Conservation (phyloP, 2,113 vertebrate genomes). For the Otocyon megalotis region DNA sequence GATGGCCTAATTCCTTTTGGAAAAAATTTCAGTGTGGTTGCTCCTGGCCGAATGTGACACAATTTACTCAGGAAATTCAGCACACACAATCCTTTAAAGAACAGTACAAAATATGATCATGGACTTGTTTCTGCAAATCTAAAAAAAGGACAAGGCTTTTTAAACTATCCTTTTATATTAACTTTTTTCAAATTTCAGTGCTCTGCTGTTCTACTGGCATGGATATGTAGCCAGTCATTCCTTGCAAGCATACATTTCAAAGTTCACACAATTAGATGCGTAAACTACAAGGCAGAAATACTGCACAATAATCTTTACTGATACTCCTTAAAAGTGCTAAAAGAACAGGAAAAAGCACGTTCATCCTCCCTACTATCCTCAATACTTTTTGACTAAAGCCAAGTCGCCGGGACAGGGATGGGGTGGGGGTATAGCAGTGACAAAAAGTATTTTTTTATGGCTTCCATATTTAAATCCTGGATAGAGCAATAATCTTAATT, state of each 20-base stretch:
- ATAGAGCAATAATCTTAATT: conserved; percentile 56
- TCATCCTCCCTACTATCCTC: background rate
- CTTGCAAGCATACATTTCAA: conserved; percentile 4
- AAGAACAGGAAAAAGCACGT: background rate
- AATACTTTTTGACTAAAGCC: conserved; percentile 5
- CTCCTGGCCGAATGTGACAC: conserved; percentile 60
- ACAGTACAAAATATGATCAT: conserved; percentile 55
- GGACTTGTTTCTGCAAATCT: conserved; percentile 56
- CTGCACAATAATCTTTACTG: background rate
- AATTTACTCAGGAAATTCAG: conserved; percentile 51
- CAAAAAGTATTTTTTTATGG: conserved; percentile 16
- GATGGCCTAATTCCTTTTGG: conserved; percentile 71
- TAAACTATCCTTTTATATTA: conserved; percentile 39
- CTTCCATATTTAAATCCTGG: conserved; percentile 56
- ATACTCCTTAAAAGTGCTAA: conserved; percentile 45
- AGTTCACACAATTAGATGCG: conserved; percentile 4
- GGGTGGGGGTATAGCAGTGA: background rate
- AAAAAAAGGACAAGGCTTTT: conserved; percentile 32
- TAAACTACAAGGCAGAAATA: conserved; percentile 41
- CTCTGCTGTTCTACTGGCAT: conserved; percentile 10
- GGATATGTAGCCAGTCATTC: background rate
- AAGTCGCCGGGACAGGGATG: background rate
- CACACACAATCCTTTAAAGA: conserved; percentile 59
- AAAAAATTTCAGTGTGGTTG: conserved; percentile 65
- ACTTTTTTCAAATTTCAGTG: conserved; percentile 41